Percentiles rank a stretch among this genome's conserved stretches.
Evolutionary conservation across 2,797 vertebrate species (phyloP).

Genomic region (Gobionotothen gibberifrons): DNA sequence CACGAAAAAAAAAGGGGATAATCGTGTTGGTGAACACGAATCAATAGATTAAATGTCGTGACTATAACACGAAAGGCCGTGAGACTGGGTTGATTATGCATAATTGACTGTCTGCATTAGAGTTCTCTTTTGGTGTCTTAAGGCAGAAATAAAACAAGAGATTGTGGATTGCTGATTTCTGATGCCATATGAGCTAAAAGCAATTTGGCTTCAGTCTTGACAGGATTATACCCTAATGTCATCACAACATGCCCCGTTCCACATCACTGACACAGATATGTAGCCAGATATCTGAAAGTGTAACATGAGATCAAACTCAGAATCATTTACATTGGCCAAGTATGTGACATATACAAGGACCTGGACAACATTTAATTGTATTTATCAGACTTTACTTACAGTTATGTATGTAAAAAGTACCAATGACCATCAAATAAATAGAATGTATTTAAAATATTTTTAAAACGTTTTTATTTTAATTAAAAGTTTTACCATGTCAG

Average conservation of each 20-base stretch:
- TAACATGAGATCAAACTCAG: constrained; percentile 1
- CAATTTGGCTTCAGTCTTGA: constrained; percentile 59
- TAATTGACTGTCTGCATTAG: background rate
- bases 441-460: too few species aligned
- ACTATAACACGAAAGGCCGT: too few species aligned
- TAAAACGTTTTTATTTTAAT: too few species aligned
- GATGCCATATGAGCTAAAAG: constrained; percentile 51
- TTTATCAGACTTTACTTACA: background rate
- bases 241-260: constrained; percentile 3
- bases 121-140: background rate
- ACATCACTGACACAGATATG: constrained; percentile 1
- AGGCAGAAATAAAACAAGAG: constrained; percentile 6
- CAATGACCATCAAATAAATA: too few species aligned
- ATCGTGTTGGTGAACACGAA: too few species aligned
- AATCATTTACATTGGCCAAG: background rate
- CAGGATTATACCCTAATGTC: constrained; percentile 50
- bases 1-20: too few species aligned
- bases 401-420: background rate
- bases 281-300: background rate
- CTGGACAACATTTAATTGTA: too few species aligned
- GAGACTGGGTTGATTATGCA: too few species aligned
- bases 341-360: background rate
- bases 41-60: too few species aligned
- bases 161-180: background rate
- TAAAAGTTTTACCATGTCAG: background rate